Base-by-base conservation (phyloP, 2,888 invertebrate genomes). In the Dryomyza anilis region DNA sequence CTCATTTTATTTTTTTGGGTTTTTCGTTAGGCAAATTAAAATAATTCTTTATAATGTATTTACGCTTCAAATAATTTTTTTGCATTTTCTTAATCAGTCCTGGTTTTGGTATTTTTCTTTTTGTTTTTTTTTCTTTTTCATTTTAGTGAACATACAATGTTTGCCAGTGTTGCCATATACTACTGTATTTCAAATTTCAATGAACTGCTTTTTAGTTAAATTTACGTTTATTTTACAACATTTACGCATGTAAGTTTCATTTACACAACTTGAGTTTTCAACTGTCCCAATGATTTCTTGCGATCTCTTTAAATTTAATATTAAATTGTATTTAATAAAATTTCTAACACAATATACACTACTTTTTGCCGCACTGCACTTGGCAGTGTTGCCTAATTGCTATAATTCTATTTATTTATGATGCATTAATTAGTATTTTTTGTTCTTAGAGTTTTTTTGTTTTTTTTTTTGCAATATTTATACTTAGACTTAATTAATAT, bases 281-380 rank as follows among this genome's bases (percentile, higher is more conserved):
- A 50, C 63, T 63, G 43, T 65, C 12, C 39, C 27, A 36, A 60
- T 29, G 57, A 23, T 33, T 63, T 68, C 59, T 69, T n/a, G 65
- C 70, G 73, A 69, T 66, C 64, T 67, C 70, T 68, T 66, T 71
- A 68, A 69, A 39, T 65, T 66, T 66, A 56, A 43, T 19, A 52
- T 67, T 64, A 67, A 75, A 77, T 78, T 76, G 76, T 79, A 76
- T 78, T 78, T 74, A 78, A 77, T 78, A 79, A 79, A 79, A 79
- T 78, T 78, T 77, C 77, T 80, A 80, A 79, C 79, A 79, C 74
- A 75, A 69, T 70, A 71, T 69, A 75, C 74, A 77, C 74, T 66
- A 63, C 56, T 16, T 30, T 43, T 14, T 60, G 19, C 10, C n/a
- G 48, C 30, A 33, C 55, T 33, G 53, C 25, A 30, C 57, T 23